Conservation (phyloP, 1,140 invertebrate genomes). For the Microvelia longipes region DNA sequence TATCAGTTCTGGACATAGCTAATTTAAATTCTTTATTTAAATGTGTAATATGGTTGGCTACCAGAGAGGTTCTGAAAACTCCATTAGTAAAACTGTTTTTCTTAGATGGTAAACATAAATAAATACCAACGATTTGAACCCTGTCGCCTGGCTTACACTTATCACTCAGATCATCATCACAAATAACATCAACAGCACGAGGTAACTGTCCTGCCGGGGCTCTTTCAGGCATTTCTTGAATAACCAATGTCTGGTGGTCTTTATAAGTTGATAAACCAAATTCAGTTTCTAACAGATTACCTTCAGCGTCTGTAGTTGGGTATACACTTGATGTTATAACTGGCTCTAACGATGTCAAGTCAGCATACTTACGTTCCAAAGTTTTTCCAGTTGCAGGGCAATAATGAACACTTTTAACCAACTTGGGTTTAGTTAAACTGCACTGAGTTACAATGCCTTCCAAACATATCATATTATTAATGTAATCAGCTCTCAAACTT, state of each 20-base stretch:
- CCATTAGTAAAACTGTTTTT: slow-evolving; percentile 85
- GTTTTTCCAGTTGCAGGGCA: slow-evolving; percentile 86
- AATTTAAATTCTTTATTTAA: slow-evolving; percentile 77
- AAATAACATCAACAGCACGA: slow-evolving; percentile 82
- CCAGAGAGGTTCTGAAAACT: slow-evolving; percentile 85
- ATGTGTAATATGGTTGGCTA: slow-evolving; percentile 83
- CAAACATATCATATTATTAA: slow-evolving; percentile 90
- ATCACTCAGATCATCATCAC: slow-evolving; percentile 95
- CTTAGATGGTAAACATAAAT: slow-evolving; percentile 84
- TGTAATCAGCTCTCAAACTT: slow-evolving; percentile 65
- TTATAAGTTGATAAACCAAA: slow-evolving; percentile 90
- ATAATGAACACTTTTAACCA: slow-evolving; percentile 93
- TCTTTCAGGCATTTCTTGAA: slow-evolving; percentile 99
- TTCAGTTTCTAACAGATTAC: slow-evolving; percentile 93
- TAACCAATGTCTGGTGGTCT: slow-evolving; percentile 92
- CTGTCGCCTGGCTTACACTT: slow-evolving; percentile 91
- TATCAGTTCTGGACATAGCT: slow-evolving; percentile 74
- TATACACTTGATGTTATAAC: slow-evolving; percentile 75
- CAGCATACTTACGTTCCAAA: slow-evolving; percentile 84
- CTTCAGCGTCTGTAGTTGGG: slow-evolving; percentile 97
- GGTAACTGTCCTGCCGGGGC: slow-evolving; percentile 91
- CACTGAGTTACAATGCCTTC: slow-evolving; percentile 98
- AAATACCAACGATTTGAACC: slow-evolving; percentile 87
- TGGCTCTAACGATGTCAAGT: slow-evolving; percentile 90
- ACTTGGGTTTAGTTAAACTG: slow-evolving; percentile 81